phyloP scores from a whole-genome alignment of 2,113 vertebrate species.

The Sus scrofa region DNA sequence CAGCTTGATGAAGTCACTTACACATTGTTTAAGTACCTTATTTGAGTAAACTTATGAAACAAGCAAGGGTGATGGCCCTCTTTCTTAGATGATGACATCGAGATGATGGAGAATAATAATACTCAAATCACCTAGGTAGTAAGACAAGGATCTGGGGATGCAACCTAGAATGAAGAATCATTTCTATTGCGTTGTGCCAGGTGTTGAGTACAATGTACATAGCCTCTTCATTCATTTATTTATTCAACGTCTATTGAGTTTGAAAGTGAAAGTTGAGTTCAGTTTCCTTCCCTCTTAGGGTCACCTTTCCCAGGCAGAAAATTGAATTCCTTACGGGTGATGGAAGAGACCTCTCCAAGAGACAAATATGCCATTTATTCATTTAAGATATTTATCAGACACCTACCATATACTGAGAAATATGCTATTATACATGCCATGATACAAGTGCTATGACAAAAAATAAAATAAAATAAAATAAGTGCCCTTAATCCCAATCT shows the following conservation, averaged over 20 bases:
- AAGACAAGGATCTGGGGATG: background rate
- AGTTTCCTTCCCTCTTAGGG: conserved; percentile 25
- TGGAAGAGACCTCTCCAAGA: background rate
- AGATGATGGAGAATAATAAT: background rate
- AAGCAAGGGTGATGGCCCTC: background rate
- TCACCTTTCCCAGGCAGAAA: conserved; percentile 10
- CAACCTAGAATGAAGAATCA: background rate
- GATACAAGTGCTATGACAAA: background rate
- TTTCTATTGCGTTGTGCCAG: background rate
- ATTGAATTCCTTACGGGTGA: background rate
- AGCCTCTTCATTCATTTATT: background rate
- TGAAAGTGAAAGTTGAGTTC: conserved; percentile 54
- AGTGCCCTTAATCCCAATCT: background rate
- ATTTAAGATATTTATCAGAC: background rate
- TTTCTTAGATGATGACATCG: background rate
- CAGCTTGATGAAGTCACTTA: background rate
- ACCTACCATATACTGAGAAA: background rate
- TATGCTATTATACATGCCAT: background rate
- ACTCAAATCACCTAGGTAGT: background rate
- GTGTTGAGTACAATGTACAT: background rate
- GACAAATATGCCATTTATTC: background rate
- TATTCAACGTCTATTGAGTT: background rate
- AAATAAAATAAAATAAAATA: background rate
- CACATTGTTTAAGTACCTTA: background rate
- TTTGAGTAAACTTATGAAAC: background rate